These are phyloP conservation scores for Acronicta psi DNA, from an alignment of 2,888 invertebrate species.

Conservation along the genomic window DNA sequence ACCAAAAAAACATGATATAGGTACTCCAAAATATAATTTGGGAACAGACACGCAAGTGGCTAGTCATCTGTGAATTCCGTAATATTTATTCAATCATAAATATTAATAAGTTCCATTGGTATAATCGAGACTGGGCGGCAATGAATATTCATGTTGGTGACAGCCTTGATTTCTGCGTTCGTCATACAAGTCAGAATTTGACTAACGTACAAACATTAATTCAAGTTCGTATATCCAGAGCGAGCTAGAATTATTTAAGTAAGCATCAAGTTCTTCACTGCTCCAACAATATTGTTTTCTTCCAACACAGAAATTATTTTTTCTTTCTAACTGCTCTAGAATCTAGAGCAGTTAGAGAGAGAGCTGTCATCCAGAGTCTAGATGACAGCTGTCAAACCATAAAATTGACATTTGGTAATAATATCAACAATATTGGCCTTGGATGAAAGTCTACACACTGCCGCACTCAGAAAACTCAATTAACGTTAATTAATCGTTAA, in stretches of 20 bases:
- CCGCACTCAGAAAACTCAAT: too few relatives aligned
- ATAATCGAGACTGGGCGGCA: constrained; percentile 18
- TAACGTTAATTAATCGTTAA: too few relatives aligned
- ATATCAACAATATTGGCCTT: too few relatives aligned
- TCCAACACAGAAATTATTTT: neutral
- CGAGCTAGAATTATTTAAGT: constrained; percentile 8
- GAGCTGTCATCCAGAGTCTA: too few relatives aligned
- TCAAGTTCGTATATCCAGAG: constrained; percentile 6
- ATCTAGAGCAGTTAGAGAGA: too few relatives aligned
- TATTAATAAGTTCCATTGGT: constrained; percentile 44
- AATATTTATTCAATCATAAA: constrained; percentile 55
- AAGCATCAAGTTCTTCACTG: neutral
- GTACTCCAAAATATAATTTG: constrained; percentile 15
- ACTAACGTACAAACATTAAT: constrained; percentile 8
- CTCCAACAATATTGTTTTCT: neutral
- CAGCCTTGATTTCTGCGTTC: constrained; percentile 20
- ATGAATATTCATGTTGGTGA: constrained; percentile 54
- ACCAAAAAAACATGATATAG: constrained; percentile 5
- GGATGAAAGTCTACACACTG: too few relatives aligned
- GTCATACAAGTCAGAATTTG: constrained; percentile 10
- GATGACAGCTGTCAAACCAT: neutral
- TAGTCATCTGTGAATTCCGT: constrained; percentile 28
- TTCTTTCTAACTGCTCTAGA: too few relatives aligned
- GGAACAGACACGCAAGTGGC: constrained; percentile 8
- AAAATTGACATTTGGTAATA: too few relatives aligned